Percentiles rank a stretch among this genome's conserved stretches.
These are phyloP conservation scores for Parelbella ahira DNA, from an alignment of 2,888 invertebrate genomes.

Conservation along the genomic window DNA sequence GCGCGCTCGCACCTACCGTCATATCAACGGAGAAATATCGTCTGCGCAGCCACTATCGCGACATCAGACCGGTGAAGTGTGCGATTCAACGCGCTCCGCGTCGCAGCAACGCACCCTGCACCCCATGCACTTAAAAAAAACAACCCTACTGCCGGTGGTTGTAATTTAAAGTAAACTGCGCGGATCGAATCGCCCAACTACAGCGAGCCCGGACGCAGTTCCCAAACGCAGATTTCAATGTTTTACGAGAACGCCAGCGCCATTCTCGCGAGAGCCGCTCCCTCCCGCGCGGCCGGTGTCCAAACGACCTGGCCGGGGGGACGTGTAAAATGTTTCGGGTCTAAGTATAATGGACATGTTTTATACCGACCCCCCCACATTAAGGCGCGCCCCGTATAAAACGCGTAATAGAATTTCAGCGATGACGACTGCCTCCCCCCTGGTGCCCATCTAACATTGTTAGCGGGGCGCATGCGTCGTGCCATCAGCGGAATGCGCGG, in stretches of 20 bases:
- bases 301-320: constrained; percentile 36
- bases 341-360: constrained; percentile 64
- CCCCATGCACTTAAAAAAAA: constrained; percentile 46
- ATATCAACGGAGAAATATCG: constrained; percentile 6
- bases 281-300: constrained; percentile 29
- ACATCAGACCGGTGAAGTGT: constrained; percentile 3
- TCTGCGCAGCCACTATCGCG: constrained; percentile 10
- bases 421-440: constrained; percentile 54
- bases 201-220: constrained; percentile 37
- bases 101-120: constrained; percentile 8
- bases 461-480: constrained; percentile 65
- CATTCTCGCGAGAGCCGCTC: constrained; percentile 35
- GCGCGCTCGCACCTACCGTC: constrained; percentile 4
- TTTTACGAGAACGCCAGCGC: constrained; percentile 48
- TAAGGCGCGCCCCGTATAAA: constrained; percentile 70
- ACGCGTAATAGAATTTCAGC: constrained; percentile 77
- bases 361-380: constrained; percentile 60
- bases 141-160: constrained; percentile 54
- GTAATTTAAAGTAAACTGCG: constrained; percentile 77
- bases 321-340: constrained; percentile 49
- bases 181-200: constrained; percentile 68
- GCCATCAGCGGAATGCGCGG: constrained; percentile 41
- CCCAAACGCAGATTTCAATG: constrained; percentile 63
- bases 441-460: constrained; percentile 69
- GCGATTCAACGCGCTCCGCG: constrained; percentile 2